Conservation (phyloP, 2,797 vertebrate species). For the Emydoidea blandingii region DNA sequence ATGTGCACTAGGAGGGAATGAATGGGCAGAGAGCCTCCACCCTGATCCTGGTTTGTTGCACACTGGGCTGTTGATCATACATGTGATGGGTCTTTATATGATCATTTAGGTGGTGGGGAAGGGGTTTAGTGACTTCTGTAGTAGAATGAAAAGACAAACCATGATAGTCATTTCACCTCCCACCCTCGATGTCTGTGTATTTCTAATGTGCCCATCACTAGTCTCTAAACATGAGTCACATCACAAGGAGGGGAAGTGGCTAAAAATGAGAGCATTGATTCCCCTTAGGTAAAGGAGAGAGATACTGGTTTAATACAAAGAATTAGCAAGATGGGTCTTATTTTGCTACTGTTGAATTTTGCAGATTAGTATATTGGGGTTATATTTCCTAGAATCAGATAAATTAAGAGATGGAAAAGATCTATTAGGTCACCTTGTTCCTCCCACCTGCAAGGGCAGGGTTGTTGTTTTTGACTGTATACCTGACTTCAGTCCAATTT, state of each 20-base stretch:
- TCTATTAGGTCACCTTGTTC: neutral
- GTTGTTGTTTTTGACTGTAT: rapidly evolving
- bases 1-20: neutral
- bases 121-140: neutral
- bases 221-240: neutral
- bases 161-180: neutral
- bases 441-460: neutral
- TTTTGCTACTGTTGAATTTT: neutral
- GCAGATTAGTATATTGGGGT: rapidly evolving
- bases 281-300: neutral
- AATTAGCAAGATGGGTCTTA: neutral
- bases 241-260: neutral
- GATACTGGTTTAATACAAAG: neutral
- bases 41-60: rapidly evolving
- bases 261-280: neutral
- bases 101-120: neutral
- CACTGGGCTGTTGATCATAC: neutral
- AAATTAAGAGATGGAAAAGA: neutral
- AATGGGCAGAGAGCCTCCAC: rapidly evolving
- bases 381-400: neutral
- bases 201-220: rapidly evolving
- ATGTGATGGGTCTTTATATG: neutral
- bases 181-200: neutral
- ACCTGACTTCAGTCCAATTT: rapidly evolving
- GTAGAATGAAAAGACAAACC: neutral